Base-by-base conservation (phyloP, 2,113 vertebrate genomes). In the Pachycephala philippinensis region DNA sequence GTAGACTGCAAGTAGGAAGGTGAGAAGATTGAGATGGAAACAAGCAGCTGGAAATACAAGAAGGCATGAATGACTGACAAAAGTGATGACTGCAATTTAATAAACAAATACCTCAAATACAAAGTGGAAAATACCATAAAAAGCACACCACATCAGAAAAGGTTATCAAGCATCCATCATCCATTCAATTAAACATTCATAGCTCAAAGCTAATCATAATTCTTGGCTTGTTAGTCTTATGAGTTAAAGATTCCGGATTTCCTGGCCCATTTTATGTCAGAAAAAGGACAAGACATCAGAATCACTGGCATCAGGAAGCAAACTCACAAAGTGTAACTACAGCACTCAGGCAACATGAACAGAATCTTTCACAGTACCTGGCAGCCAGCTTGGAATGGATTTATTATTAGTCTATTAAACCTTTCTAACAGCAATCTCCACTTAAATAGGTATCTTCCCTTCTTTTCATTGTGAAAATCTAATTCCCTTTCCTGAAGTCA, bases 401-500 rank as follows among this genome's bases (percentile, higher is more conserved):
- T 90, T 57, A 61, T 85, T 93, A 53, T 44, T 63, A 86, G 42
- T 19, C 63, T 83, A 40, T 80, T 66, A 77, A 78, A 37, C n/a
- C 15, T 33, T 77, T 83, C 33, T 60, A 70, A 54, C 22, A 93
- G 57, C 42, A 86, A 22, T 39, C 57, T 68, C 88, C 56, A 56
- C 45, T 80, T 83, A 80, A 80, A 84, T 87, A n/a, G 16, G 14
- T 20, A 54, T 54, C 39, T 54, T 63, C 50, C 61, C 15, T 82
- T 78, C 57, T 87, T 69, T 90, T 90, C 65, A 71, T 69, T 53
- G 21, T 35, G 31, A 79, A 91, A 87, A 72, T 63, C 56, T 88
- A 90, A 75, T 74, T 94, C 52, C n/a, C 37, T 94, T 81, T 90
- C 90, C 90, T 74, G 52, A 86, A 93, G 71, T 52, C 37, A 81